Base-by-base conservation (phyloP, 1,140 invertebrate species). In the Antheraea mylitta region DNA sequence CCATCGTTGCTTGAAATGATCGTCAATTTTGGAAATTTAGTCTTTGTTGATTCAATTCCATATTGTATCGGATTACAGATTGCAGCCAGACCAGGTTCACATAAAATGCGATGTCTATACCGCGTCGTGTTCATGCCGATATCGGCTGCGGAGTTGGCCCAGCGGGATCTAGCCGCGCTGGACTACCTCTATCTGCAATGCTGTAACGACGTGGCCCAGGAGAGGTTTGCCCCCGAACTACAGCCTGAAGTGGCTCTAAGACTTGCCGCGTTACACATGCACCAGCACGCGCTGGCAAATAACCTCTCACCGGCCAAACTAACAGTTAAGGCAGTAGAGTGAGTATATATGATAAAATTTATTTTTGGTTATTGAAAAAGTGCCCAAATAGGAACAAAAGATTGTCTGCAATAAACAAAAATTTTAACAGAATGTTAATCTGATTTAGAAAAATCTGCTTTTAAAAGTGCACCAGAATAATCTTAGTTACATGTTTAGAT, bases 141-240 rank as follows among this genome's bases (percentile, higher is more conserved):
- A 61, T 97, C 98, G 75, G 96, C 97, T 0, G 96, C 96, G 16
- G 96, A 96, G 45, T 87, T 98, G 45, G 95, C 97, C 0, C 95
- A 96, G 82, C 94, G 95, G 79, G 98, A 98, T 92, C 93, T 97
- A 3, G 94, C 95, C 18, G 96, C 97, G 10, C 95, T 99, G 81
- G 97, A 98, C 88, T 99, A 99, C 90, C 94, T 98, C 18, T 99
- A 97, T 91, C 94, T 96, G 81, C 95, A 98, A 94, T 98, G 97
- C 88, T 98, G 97, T 83, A 98, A 98, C 85, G 98, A 99, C 91
- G 97, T 98, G 7, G 96, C 98, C 9, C 96, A 98, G 82, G 97
- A 98, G 82, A 89, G 97, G 58, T 98, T 98, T 87, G 96, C 97
- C 0, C 97, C 97, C 0, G 97, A 98, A 83, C 93, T 98, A 66